These are phyloP conservation scores for Tonatia bakeri DNA, from an alignment of 2,113 vertebrate species.

Conservation along the genomic window DNA sequence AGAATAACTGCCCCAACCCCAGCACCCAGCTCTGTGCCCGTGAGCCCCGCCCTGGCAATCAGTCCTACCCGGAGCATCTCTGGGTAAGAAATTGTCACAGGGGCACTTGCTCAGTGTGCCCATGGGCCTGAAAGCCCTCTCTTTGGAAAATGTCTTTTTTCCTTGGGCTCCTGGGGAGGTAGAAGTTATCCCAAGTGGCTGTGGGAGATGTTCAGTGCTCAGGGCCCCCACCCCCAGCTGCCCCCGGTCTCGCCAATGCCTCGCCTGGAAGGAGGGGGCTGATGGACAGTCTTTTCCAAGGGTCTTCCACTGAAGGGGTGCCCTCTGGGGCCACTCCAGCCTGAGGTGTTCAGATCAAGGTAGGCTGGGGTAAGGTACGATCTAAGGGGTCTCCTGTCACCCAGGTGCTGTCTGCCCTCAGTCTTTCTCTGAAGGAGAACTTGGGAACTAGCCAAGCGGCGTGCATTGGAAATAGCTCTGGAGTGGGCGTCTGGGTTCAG, in stretches of 20 bases:
- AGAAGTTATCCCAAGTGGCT: neutral
- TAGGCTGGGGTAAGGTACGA: neutral
- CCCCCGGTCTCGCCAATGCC: neutral
- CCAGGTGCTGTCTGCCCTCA: neutral
- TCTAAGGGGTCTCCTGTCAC: neutral
- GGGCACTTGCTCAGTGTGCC: neutral
- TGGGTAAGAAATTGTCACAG: constrained; percentile 35
- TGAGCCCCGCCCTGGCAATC: neutral
- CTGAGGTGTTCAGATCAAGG: neutral
- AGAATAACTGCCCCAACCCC: neutral
- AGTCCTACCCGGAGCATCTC: neutral
- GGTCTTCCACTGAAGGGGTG: neutral
- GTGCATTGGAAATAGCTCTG: neutral
- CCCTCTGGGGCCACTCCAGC: neutral
- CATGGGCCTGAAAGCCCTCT: neutral
- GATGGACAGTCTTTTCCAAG: neutral
- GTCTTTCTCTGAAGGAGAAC: neutral
- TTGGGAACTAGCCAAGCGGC: neutral
- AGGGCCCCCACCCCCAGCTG: neutral
- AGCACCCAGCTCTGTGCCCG: neutral
- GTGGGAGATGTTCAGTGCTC: neutral
- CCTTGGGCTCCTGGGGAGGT: neutral
- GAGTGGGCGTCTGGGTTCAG: neutral
- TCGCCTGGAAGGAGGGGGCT: neutral
- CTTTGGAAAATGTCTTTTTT: neutral